Base-by-base conservation (phyloP, 2,113 vertebrate species). In the Dryoscopus gambensis region DNA sequence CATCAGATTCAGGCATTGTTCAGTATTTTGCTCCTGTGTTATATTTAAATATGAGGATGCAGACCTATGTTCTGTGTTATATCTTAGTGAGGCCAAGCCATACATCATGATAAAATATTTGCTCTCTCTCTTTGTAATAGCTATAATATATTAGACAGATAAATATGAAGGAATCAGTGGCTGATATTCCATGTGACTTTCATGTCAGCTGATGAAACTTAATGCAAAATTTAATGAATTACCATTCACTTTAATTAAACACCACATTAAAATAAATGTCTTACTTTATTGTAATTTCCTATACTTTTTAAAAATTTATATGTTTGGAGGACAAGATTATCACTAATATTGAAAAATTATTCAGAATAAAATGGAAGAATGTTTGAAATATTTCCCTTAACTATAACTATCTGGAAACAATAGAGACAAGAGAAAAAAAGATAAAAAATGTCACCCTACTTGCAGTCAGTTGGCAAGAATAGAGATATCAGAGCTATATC, bases 231-330 rank as follows among this genome's bases (percentile, higher is more conserved):
- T 50, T 83, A 55, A 25, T n/a, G 1, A 70, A 77, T 33, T 81
- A 59, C 8, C 7, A 68, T 52, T 60, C 4, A 19, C 7, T 84
- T 80, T 56, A 52, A 74, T 31, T 47, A 81, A 56, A 56, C 56
- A 47, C 2, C 23, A 1, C 4, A 70, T 13, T 12, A 40, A 17
- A 80, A 47, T 21, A 49, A 8, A 18, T 35, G 67, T 75, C 4
- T 59, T 63, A 3, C 3, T 75, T 59, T 52, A 35, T 4, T 75
- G 10, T 39, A 9, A 59, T 53, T 65, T 74, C 4, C 5, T 63
- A 50, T 21, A 23, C 0, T 14, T 52, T 59, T 15, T 3, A 2
- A 9, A 49, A 18, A 31, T 23, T 2, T 2, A 11, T 30, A 14
- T 67, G 0, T 69, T 91, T 69, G 13, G 7, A 62, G 7, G 7